Base-by-base conservation (phyloP, 35 echinoderm and acorn worm species). In the Patiria miniata region DNA sequence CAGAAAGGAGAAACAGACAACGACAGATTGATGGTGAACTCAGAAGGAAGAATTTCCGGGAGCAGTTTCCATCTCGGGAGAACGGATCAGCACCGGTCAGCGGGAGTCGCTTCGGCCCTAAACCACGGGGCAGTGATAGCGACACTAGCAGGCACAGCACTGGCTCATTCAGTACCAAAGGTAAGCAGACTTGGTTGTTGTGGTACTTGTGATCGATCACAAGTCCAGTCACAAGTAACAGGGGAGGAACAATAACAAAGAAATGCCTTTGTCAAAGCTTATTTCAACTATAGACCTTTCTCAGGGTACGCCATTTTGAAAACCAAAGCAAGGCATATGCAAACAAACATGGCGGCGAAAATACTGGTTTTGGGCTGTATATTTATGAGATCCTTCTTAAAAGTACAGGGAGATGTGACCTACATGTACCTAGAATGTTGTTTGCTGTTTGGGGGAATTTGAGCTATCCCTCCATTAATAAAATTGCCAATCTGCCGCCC, bases 21-120 rank as follows among this genome's bases (percentile, higher is more conserved):
- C 68, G 96, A 92, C 82, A 86, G 38, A 68, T 84, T 78, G 84
- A 98, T 76, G 90, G 96, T 22, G 93, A 99, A 39, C 81, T 53
- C 10, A 89, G 96, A 52, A 90, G 86, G 68, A 93, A 86, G 42
- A 90, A 68, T 54, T 90, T 93, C 76, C 81, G 81, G 37, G 87
- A 90, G 56, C 90, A 97, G 65, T 90, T 93, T 28, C 83, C 61
- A 54, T 79, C 85, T 17, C 85, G 82, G 77, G 95, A 90, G 44
- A 93, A 90, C 36, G 89, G 88, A 28, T 80, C 90, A 38, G 80
- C 83, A 7, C 82, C 80, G 23, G 69, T 87, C n/a, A 97, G 69
- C 52, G 87, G 93, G 61, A 60, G 50, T 18, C 79, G 78, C 37
- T 78, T 90, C 68, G 87, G 92, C 8, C 34, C 83, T 29, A 86